Evolutionary conservation across 2,797 vertebrate species (phyloP).

Genomic region (Manis javanica): DNA sequence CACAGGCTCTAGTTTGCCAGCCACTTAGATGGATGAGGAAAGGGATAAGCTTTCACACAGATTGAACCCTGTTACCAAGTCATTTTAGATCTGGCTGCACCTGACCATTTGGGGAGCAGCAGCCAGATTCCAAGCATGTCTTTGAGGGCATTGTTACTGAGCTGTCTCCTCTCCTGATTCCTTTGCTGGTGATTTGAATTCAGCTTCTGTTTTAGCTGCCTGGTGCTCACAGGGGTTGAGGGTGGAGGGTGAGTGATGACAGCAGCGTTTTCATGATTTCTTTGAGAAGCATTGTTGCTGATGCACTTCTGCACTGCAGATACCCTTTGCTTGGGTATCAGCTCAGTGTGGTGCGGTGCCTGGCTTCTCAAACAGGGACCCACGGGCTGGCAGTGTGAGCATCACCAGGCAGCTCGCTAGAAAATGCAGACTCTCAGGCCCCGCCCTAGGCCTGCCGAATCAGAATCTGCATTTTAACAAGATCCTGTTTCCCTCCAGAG

Average conservation of each 20-base stretch:
- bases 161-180: rapidly evolving
- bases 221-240: rapidly evolving
- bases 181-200: not conserved
- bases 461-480: not conserved
- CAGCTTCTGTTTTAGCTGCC: too few species aligned
- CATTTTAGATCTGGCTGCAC: rapidly evolving
- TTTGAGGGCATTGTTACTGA: rapidly evolving
- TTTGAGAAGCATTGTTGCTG: not conserved
- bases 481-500: not conserved
- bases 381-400: rapidly evolving
- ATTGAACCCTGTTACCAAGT: rapidly evolving
- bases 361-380: not conserved
- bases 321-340: rapidly evolving
- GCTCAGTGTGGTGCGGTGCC: not conserved
- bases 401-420: rapidly evolving
- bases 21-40: rapidly evolving
- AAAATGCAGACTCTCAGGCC: not conserved
- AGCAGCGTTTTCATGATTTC: rapidly evolving
- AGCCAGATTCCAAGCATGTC: rapidly evolving
- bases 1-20: too few species aligned
- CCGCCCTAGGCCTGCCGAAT: not conserved
- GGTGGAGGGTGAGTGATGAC: rapidly evolving
- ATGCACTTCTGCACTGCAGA: not conserved
- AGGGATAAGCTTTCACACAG: rapidly evolving
- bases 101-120: rapidly evolving